Base-by-base conservation (phyloP, 2,888 invertebrate genomes). In the Aphidoletes aphidimyza region DNA sequence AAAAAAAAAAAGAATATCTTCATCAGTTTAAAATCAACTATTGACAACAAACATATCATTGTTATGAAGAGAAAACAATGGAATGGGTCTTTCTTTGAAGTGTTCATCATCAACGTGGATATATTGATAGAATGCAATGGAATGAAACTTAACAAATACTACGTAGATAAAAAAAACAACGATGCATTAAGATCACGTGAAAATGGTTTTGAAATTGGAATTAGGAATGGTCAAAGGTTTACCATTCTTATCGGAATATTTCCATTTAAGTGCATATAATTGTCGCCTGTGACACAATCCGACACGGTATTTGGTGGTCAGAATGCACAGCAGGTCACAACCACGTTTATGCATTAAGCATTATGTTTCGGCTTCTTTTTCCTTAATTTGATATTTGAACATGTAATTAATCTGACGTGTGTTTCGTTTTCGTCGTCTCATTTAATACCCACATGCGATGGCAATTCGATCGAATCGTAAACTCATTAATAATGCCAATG, bases 361-460 rank as follows among this genome's bases (percentile, higher is more conserved):
- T 69, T 9, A n/a, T 69, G 8, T 69, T 30, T 22, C 54, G 54
- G 26, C 26, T 69, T 30, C 69, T 69, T 69, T 14, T 69, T 30
- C 69, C 30, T 69, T 11, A 69, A 30, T 47, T 69, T 69, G 69
- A 34, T 69, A 69, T 69, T 69, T 69, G 37, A 81, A 81, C 81
- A 81, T 37, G 22, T 81, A 81, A 81, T 81, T 81, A 81, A 81
- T 81, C 19, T 78, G 78, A 78, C 78, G 36, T 78, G 34, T 36
- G 36, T 78, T 78, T 78, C 69, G 69, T n/a, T 6, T 54, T 6
- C 6, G n/a, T 54, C 9, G n/a, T 54, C 9, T 54, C 22, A 3
- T 54, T 54, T 22, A 1, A 54, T 47, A 11, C 22, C 14, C 6
- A 30, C 9, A 30, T 30, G 69, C 26, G 11, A 26, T n/a, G 54